A percentile compares a stretch with the other conserved stretches of the same genome.
These are phyloP conservation scores for Rhingia rostrata DNA, from an alignment of 2,888 invertebrate species.

Conservation along the genomic window DNA sequence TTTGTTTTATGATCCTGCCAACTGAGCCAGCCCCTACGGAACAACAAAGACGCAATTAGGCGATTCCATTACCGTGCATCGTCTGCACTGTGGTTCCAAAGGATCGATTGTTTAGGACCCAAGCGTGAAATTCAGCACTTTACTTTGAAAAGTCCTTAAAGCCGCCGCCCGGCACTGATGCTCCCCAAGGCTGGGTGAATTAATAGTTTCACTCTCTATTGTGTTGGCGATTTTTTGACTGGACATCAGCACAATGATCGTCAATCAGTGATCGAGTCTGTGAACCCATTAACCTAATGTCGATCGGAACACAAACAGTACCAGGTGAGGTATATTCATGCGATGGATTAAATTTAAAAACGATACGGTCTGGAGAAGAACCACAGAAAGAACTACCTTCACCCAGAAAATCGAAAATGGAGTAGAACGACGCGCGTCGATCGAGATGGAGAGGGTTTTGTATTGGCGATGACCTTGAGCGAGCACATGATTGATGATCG, in stretches of 20 bases:
- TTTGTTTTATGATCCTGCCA: constrained; percentile 29
- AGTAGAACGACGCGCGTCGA: constrained; percentile 33
- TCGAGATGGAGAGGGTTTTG: constrained; percentile 19
- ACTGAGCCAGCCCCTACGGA: neutral
- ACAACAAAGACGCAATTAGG: constrained; percentile 56
- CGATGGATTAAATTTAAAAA: constrained; percentile 37
- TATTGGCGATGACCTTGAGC: constrained; percentile 57
- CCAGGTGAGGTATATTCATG: constrained; percentile 21
- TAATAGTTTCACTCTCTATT: constrained; percentile 36
- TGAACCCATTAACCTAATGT: constrained; percentile 73
- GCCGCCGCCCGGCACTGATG: constrained; percentile 17
- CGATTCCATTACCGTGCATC: constrained; percentile 8
- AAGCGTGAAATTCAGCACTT: constrained; percentile 31
- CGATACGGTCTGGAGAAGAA: constrained; percentile 44
- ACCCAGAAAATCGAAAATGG: constrained; percentile 64
- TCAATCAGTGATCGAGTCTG: constrained; percentile 47
- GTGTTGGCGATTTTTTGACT: constrained; percentile 26
- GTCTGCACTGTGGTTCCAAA: constrained; percentile 35
- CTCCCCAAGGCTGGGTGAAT: constrained; percentile 1
- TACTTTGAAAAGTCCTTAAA: constrained; percentile 14
- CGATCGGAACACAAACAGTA: constrained; percentile 63
- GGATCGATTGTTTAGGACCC: constrained; percentile 3
- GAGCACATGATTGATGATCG: constrained; percentile 66
- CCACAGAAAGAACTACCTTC: constrained; percentile 62
- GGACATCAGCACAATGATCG: constrained; percentile 38